Percentiles rank a stretch among this genome's conserved stretches.
These are phyloP conservation scores for Lutjanus erythropterus DNA, from an alignment of 2,113 vertebrate species.

Conservation along the genomic window DNA sequence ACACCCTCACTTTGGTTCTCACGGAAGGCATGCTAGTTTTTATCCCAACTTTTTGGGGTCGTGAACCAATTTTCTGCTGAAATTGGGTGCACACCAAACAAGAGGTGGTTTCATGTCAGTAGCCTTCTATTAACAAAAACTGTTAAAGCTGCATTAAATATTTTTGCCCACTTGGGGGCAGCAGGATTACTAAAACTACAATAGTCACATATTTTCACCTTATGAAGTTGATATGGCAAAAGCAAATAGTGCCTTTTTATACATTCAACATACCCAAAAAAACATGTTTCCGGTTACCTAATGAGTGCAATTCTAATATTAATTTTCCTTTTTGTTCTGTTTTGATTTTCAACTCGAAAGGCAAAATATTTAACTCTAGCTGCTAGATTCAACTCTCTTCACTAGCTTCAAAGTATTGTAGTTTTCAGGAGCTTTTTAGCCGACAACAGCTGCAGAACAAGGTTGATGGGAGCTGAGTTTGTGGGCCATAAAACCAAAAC, in stretches of 20 bases:
- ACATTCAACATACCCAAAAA: neutral
- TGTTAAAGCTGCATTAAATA: neutral
- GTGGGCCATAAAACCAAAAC: neutral
- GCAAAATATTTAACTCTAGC: neutral
- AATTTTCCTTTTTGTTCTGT: neutral
- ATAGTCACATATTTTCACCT: neutral
- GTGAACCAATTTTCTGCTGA: no score
- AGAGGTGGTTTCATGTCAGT: no score
- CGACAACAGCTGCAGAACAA: neutral
- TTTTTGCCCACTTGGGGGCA: neutral
- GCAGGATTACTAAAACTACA: neutral
- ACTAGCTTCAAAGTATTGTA: no score
- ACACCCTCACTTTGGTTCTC: no score
- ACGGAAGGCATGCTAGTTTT: no score
- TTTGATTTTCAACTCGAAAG: neutral
- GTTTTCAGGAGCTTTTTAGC: neutral
- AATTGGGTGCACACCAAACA: no score
- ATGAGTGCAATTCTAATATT: neutral
- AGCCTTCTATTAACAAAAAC: no score
- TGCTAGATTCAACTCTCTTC: neutral
- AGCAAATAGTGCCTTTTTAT: neutral
- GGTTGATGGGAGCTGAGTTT: neutral
- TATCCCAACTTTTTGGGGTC: no score
- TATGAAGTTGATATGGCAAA: neutral
- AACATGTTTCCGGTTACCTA: neutral